Percentiles rank a stretch among this genome's conserved stretches.
Evolutionary conservation across 2,888 invertebrate genomes (phyloP).

Genomic region (Thymelicus lineola): DNA sequence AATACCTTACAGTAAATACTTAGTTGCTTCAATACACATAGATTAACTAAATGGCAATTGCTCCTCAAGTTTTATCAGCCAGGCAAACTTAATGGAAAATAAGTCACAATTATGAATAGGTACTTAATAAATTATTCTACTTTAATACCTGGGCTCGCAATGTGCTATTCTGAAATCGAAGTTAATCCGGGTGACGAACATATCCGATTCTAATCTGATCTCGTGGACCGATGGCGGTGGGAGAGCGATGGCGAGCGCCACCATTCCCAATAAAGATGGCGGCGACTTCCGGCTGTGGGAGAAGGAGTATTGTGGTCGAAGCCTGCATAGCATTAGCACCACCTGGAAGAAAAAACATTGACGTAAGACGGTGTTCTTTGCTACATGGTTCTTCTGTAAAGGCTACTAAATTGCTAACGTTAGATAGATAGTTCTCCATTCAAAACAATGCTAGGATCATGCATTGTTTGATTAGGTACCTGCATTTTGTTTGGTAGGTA

Average conservation of each 20-base stretch:
- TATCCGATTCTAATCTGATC: slow-evolving; percentile 96
- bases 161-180: slow-evolving; percentile 98
- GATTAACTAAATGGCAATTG: too few relatives aligned
- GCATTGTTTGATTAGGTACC: too few relatives aligned
- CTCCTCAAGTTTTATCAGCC: too few relatives aligned
- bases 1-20: too few relatives aligned
- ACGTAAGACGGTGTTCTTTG: neutral
- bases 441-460: too few relatives aligned
- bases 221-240: slow-evolving; percentile 99
- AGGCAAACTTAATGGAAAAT: too few relatives aligned
- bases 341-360: slow-evolving; percentile 87
- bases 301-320: slow-evolving; percentile 97
- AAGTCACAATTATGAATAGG: too few relatives aligned
- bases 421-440: too few relatives aligned
- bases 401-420: too few relatives aligned
- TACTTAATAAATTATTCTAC: neutral
- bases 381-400: too few relatives aligned
- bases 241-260: slow-evolving; percentile 97
- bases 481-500: too few relatives aligned
- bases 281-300: slow-evolving; percentile 95
- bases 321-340: slow-evolving; percentile 95
- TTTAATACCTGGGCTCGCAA: slow-evolving; percentile 95
- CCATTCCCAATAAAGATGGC: slow-evolving; percentile 96
- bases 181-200: slow-evolving; percentile 98
- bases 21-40: too few relatives aligned